phyloP scores from a whole-genome alignment of 2,113 vertebrate genomes.

The Syrrhaptes paradoxus region DNA sequence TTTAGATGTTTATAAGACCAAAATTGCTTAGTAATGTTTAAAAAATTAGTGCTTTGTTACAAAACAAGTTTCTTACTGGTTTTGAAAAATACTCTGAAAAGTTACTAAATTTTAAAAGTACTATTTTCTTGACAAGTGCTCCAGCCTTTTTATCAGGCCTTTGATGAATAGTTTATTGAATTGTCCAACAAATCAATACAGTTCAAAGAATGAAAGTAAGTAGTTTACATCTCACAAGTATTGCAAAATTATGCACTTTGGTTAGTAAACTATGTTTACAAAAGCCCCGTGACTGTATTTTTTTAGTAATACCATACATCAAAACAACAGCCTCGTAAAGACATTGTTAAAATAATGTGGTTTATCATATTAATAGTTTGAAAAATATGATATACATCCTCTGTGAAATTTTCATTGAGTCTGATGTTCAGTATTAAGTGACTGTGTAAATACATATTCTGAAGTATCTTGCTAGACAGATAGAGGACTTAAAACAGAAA shows the following conservation, averaged over 20 bases:
- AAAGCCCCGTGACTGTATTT: background rate
- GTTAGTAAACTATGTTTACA: background rate
- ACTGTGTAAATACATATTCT: background rate
- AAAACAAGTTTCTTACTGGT: background rate
- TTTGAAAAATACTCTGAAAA: background rate
- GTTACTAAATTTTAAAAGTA: background rate
- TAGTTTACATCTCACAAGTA: background rate
- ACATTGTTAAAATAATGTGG: background rate
- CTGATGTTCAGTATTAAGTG: background rate
- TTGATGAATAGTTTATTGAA: background rate
- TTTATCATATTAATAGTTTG: background rate
- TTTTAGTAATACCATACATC: background rate
- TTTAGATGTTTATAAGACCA: background rate
- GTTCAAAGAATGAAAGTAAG: conserved; percentile 5
- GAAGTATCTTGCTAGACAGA: background rate
- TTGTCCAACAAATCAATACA: background rate
- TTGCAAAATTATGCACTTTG: background rate
- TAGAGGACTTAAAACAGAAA: background rate
- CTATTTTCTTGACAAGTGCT: background rate
- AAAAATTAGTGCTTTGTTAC: background rate
- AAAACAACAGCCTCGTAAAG: background rate
- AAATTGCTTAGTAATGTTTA: background rate
- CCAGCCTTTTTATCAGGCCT: background rate
- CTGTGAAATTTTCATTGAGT: background rate
- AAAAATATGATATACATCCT: background rate